Percentiles rank a stretch among this genome's conserved stretches.
Conservation (phyloP, 2,888 invertebrate species). For the Cheilosia variabilis region DNA sequence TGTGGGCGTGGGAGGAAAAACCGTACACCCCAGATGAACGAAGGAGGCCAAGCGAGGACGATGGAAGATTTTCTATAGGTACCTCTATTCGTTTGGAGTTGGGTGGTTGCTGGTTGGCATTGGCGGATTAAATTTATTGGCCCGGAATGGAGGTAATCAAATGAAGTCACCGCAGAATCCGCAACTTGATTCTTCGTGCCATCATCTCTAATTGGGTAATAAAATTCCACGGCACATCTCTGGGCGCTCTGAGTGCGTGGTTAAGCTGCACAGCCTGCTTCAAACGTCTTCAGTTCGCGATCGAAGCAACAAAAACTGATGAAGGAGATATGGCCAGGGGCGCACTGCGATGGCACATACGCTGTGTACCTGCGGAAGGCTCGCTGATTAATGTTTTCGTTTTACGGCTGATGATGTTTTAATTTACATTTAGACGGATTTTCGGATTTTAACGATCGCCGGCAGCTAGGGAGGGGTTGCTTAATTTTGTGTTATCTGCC, state of each 20-base stretch:
- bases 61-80: conserved; percentile 25
- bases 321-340: neutral
- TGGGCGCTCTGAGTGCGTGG: conserved; percentile 23
- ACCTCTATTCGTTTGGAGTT: neutral
- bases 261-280: conserved; percentile 42
- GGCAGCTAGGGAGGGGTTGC: neutral
- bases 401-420: conserved; percentile 44
- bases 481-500: conserved; percentile 51
- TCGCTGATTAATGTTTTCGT: conserved; percentile 51
- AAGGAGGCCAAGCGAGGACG: conserved; percentile 20
- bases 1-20: neutral
- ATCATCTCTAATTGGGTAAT: conserved; percentile 74
- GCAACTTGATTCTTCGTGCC: conserved; percentile 74
- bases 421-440: conserved; percentile 57
- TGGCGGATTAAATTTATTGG: conserved; percentile 73
- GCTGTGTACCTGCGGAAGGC: neutral
- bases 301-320: neutral
- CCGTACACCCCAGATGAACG: conserved; percentile 2
- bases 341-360: neutral
- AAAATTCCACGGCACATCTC: conserved; percentile 71
- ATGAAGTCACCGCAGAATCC: conserved; percentile 73
- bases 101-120: conserved; percentile 40
- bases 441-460: conserved; percentile 47
- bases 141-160: conserved; percentile 72
- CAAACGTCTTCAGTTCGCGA: conserved; percentile 49